A percentile compares a stretch with the other conserved stretches of the same genome.
These are phyloP conservation scores for Nilaparvata lugens DNA, from an alignment of 1,140 invertebrate species.

Conservation along the genomic window DNA sequence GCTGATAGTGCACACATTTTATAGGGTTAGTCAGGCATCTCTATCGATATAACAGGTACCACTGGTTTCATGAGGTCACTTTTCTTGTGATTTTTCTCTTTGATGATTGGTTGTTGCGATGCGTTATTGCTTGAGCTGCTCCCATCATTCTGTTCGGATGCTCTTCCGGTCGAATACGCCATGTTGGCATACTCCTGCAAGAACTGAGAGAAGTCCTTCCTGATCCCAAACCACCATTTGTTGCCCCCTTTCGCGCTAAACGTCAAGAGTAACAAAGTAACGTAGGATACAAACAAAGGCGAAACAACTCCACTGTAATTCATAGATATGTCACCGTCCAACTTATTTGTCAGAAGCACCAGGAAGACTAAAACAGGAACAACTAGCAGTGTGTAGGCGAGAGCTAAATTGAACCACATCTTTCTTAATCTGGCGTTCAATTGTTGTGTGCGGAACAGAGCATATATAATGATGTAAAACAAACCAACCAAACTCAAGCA, in stretches of 20 bases:
- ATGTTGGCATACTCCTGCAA: slow-evolving; percentile 99
- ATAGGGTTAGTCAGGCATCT: slow-evolving; percentile 66
- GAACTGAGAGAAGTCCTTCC: slow-evolving; percentile 96
- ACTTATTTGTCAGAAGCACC: slow-evolving; percentile 87
- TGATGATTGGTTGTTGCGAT: slow-evolving; percentile 42
- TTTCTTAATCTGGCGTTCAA: slow-evolving; percentile 84
- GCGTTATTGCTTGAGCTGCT: slow-evolving; percentile 37
- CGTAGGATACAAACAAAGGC: slow-evolving; percentile 81
- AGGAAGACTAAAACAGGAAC: slow-evolving; percentile 92
- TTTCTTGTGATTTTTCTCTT: slow-evolving; percentile 54
- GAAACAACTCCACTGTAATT: slow-evolving; percentile 76
- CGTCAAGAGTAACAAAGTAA: slow-evolving; percentile 91
- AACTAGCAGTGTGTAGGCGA: slow-evolving; percentile 90
- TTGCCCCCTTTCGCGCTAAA: slow-evolving; percentile 94
- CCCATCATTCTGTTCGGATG: slow-evolving; percentile 44
- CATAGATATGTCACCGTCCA: slow-evolving; percentile 74
- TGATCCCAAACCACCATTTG: slow-evolving; percentile 98
- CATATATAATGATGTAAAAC: slow-evolving; percentile 92
- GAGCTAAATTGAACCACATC: slow-evolving; percentile 83
- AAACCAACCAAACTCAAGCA: slow-evolving; percentile 90
- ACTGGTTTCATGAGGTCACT: slow-evolving; percentile 70
- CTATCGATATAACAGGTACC: slow-evolving; percentile 76
- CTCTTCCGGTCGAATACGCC: slow-evolving; percentile 57
- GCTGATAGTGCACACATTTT: neutral
- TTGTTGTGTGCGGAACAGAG: slow-evolving; percentile 82